Evolutionary conservation across 2,113 vertebrate genomes (phyloP).

Genomic region (Cathartes aura): DNA sequence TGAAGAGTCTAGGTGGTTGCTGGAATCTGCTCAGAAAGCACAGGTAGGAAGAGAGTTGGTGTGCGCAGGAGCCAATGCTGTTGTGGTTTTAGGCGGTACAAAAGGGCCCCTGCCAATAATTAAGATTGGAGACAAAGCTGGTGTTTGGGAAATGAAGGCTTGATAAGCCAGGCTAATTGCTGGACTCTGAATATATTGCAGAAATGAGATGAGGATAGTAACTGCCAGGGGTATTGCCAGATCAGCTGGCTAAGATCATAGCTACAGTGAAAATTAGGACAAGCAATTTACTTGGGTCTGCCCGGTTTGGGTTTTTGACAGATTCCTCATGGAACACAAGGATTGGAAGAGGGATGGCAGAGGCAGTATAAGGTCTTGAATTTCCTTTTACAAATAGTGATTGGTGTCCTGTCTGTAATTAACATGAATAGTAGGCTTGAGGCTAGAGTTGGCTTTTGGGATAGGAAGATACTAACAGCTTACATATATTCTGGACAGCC

Average conservation of each 20-base stretch:
- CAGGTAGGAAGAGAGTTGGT: neutral
- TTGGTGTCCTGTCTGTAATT: neutral
- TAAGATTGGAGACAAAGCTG: neutral
- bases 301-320: neutral
- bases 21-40: neutral
- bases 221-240: neutral
- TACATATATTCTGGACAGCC: neutral
- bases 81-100: neutral
- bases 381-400: neutral
- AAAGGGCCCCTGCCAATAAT: neutral
- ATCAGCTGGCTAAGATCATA: neutral
- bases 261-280: neutral
- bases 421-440: neutral
- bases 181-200: neutral
- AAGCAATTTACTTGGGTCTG: neutral
- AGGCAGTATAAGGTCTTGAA: neutral
- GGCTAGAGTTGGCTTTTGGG: neutral
- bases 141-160: neutral
- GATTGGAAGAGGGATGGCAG: neutral
- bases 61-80: neutral
- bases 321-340: neutral
- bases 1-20: neutral
- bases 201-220: neutral
- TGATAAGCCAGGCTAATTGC: neutral
- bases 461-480: neutral